phyloP scores from a whole-genome alignment of 2,888 invertebrate species.

The Chalcosyrphus nemorum region DNA sequence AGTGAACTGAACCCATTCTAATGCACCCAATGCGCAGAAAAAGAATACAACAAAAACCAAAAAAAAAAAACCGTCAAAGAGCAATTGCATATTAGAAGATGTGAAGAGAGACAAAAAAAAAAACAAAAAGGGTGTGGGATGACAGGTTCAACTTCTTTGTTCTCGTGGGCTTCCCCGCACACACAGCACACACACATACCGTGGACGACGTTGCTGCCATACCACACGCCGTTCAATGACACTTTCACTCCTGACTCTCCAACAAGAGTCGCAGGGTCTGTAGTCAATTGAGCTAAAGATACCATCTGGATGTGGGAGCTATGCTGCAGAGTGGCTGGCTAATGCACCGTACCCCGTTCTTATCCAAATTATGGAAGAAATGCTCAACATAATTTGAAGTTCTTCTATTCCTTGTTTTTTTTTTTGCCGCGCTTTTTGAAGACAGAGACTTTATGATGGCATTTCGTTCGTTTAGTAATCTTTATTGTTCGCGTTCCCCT shows the following conservation, averaged over 20 bases:
- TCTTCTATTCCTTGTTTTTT: constrained; percentile 18
- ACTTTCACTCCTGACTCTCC: constrained; percentile 67
- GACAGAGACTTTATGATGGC: constrained; percentile 59
- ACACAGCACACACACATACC: constrained; percentile 26
- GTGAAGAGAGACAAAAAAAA: constrained; percentile 13
- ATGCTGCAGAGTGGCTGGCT: constrained; percentile 33
- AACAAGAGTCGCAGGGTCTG: constrained; percentile 53
- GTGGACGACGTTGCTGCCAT: constrained; percentile 14
- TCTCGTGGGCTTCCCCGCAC: constrained; percentile 39
- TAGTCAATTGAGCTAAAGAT: constrained; percentile 45
- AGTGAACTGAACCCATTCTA: constrained; percentile 64
- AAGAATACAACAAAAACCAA: not conserved
- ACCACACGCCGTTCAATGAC: constrained; percentile 68
- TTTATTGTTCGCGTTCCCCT: constrained; percentile 62
- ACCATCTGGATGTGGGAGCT: constrained; percentile 64
- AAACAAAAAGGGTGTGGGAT: constrained; percentile 43
- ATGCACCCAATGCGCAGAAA: constrained; percentile 46
- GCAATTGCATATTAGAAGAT: constrained; percentile 64
- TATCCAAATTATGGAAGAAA: constrained; percentile 69
- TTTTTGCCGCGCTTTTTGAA: constrained; percentile 28
- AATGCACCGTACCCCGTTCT: constrained; percentile 40
- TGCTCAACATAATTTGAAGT: constrained; percentile 70
- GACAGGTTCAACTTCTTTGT: constrained; percentile 73
- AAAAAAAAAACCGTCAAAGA: constrained; percentile 45
- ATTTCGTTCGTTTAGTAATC: constrained; percentile 71